Conservation (phyloP, 2,797 vertebrate species). For the Labroides dimidiatus region DNA sequence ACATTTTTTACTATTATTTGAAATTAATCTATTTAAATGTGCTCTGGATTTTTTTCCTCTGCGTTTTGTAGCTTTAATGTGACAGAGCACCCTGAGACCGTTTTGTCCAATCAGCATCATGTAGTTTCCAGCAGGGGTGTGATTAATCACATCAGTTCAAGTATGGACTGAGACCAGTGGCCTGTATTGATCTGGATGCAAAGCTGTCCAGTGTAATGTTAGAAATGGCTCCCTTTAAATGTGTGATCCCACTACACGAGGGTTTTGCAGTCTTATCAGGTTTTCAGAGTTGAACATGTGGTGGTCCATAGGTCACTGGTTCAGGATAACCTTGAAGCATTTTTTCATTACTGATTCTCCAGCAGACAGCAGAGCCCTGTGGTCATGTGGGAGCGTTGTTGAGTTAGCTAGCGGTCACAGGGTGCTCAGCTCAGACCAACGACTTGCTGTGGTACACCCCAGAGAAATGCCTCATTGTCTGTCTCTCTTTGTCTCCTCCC, state of each 20-base stretch:
- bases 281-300: not conserved
- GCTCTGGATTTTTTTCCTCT: conserved; percentile 17
- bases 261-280: not conserved
- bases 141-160: conserved; percentile 31
- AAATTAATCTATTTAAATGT: conserved; percentile 36
- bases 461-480: conserved; percentile 74
- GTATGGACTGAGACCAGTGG: conserved; percentile 22
- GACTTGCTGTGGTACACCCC: conserved; percentile 46
- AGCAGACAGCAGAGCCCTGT: not conserved
- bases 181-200: conserved; percentile 27
- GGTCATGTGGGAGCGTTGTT: not conserved
- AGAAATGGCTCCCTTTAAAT: not conserved
- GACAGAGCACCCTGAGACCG: conserved; percentile 77
- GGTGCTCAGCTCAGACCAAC: conserved; percentile 64
- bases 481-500: conserved; percentile 69
- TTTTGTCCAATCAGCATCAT: conserved; percentile 45
- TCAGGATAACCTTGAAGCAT: conserved; percentile 1
- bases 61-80: conserved; percentile 32
- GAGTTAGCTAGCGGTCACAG: conserved; percentile 73
- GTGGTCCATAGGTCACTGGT: not conserved
- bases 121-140: conserved; percentile 4
- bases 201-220: conserved; percentile 11
- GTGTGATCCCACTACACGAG: not conserved
- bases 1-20: conserved; percentile 33
- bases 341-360: conserved; percentile 15